Base-by-base conservation (phyloP, 1,140 invertebrate genomes). In the Papilio aristodemus region DNA sequence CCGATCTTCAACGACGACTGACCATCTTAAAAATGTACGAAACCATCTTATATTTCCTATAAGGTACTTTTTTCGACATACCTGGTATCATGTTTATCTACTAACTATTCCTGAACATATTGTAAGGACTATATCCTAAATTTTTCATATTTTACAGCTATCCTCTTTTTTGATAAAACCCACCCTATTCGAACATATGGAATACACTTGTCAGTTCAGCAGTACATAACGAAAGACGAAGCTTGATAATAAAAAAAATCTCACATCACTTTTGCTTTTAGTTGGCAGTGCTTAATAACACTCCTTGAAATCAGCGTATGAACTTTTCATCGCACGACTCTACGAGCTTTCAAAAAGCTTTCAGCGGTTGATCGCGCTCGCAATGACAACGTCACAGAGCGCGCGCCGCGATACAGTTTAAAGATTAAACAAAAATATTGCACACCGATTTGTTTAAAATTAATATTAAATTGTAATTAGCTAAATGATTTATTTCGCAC, bases 321-420 rank as follows among this genome's bases (percentile, higher is more conserved):
- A 87, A 83, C 75, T 76, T 81, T 84, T 83, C 84, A 85, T 84
- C 80, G 80, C 74, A 73, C 77, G 81, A 75, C 77, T 76, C 75
- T 82, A 76, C 71, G 77, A 86, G 85, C 84, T 89, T 87, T 89
- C 86, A 89, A 87, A 89, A 89, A 89, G 84, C 84, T 86, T 86
- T 89, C 86, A 87, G 78, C 79, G 77, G 74, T 78, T 80, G 82
- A 87, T 86, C 78, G 79, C 74, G 76, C 73, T 77, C 75, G 72
- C 77, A 79, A 78, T 79, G 80, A 85, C 83, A 83, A 81, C 76
- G 75, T 46, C 38, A 78, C 63, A 46, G 41, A 32, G 41, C 63
- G 39, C 3, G 17, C 59, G 11, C 14, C 59, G 59, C 59, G 32
- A 14, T 17, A 32, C 14, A 60, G 36, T 60, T 38, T 38, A n/a